Percentiles rank a stretch among this genome's conserved stretches.
These are phyloP conservation scores for Hystrix brachyura DNA, from an alignment of 2,113 vertebrate species.

Conservation along the genomic window DNA sequence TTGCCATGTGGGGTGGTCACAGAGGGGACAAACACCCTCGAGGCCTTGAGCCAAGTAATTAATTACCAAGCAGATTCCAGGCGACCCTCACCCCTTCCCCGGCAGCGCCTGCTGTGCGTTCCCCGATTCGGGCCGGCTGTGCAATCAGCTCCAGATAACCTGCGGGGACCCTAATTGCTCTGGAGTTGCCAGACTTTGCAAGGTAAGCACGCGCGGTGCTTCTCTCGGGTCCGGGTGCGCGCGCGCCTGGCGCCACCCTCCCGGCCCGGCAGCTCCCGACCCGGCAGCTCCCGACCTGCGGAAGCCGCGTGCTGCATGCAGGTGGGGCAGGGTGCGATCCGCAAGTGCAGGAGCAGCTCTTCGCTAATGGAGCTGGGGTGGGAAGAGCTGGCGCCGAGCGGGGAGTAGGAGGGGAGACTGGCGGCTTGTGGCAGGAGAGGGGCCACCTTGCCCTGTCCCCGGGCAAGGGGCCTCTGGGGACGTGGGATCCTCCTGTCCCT, in stretches of 20 bases:
- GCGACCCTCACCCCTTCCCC: slow-evolving; percentile 2
- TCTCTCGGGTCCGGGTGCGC: not conserved
- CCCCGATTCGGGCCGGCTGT: slow-evolving; percentile 58
- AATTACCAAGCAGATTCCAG: slow-evolving; percentile 63
- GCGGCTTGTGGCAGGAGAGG: not conserved
- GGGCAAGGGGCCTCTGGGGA: not conserved
- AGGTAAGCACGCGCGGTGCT: slow-evolving; percentile 44
- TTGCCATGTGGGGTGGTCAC: not conserved
- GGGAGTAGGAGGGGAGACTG: not conserved
- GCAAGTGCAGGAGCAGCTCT: not conserved
- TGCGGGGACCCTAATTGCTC: slow-evolving; percentile 62
- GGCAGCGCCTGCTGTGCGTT: slow-evolving; percentile 50
- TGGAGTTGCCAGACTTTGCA: slow-evolving; percentile 62
- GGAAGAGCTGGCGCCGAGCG: rapidly evolving
- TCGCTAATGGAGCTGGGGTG: not conserved
- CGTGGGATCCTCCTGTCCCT: slow-evolving; percentile 34
- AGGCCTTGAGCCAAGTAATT: slow-evolving; percentile 49
- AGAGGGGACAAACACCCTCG: not conserved
- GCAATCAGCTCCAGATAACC: slow-evolving; percentile 48
- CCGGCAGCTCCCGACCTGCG: rapidly evolving
- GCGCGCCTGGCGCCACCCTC: too few species aligned
- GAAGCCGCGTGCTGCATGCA: not conserved
- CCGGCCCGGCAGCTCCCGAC: rapidly evolving
- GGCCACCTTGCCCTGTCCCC: not conserved
- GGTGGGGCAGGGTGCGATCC: not conserved